Percentiles rank a stretch among this genome's conserved stretches.
Evolutionary conservation across 2,888 invertebrate genomes (phyloP).

Genomic region (Nomada lathburiana): DNA sequence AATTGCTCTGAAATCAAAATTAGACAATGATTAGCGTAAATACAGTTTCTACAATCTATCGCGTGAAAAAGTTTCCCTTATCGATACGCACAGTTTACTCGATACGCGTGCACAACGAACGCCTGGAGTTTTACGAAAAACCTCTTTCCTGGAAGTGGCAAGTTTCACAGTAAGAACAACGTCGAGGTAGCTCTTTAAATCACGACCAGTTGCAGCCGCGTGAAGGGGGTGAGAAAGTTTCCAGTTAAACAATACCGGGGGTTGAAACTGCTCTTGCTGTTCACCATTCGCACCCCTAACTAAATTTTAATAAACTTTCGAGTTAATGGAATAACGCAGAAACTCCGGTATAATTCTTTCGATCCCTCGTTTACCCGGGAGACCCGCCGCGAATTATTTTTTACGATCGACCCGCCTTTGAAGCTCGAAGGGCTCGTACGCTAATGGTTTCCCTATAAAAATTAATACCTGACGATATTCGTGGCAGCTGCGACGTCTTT

Average conservation of each 20-base stretch:
- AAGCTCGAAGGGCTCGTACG: neutral
- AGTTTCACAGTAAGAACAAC: constrained; percentile 63
- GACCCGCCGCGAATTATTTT: constrained; percentile 21
- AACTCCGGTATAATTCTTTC: constrained; percentile 5
- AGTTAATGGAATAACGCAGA: constrained; percentile 15
- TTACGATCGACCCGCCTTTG: neutral
- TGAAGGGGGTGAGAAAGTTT: constrained; percentile 51
- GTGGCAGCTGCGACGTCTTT: neutral
- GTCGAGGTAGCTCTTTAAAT: constrained; percentile 65
- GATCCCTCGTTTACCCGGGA: neutral
- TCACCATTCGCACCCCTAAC: constrained; percentile 28
- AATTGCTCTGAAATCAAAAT: constrained; percentile 29
- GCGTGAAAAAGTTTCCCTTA: too few relatives aligned
- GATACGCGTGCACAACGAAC: constrained; percentile 18
- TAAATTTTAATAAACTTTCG: constrained; percentile 55
- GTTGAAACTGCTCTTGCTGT: constrained; percentile 52
- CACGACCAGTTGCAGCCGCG: constrained; percentile 51
- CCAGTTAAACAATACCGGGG: constrained; percentile 64
- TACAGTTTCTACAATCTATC: neutral
- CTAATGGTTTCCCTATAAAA: constrained; percentile 45
- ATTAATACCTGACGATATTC: constrained; percentile 37
- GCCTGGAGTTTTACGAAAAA: constrained; percentile 57
- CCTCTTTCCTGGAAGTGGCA: constrained; percentile 64
- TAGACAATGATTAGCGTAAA: constrained; percentile 53
- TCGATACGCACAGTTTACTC: too few relatives aligned